Base-by-base conservation (phyloP, 2,113 vertebrate genomes). In the Caretta caretta region DNA sequence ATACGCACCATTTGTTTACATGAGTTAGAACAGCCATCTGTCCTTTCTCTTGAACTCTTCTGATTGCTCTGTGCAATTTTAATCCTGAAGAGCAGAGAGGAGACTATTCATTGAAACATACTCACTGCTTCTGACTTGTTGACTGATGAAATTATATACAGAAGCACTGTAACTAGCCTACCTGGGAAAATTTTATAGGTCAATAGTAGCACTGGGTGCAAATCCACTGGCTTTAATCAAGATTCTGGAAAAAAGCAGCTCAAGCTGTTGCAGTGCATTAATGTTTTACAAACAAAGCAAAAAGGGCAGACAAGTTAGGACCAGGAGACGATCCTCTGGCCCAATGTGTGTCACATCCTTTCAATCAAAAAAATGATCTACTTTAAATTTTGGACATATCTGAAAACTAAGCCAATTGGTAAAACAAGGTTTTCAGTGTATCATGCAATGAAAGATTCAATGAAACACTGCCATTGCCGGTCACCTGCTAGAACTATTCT, bases 1-100 rank as follows among this genome's bases (percentile, higher is more conserved):
- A 94, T 93, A 62, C 91, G 93, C 0, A 3, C n/a, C 2, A 95
- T 59, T 92, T 80, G 10, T 50, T 95, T 79, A 62, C 81, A 78
- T 78, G 48, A 94, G 42, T 54, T 91, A 84, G 31, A 96, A 80
- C n/a, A 88, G 88, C 72, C 76, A 96, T 54, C 35, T 88, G 29
- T 9, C 49, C 59, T 79, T 59, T 62, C 65, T 93, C 81, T 85
- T 42, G 11, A 95, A 90, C 3, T 88, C 50, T 50, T 87, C 78
- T 81, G 92, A 88, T 80, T 80, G 49, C 51, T 89, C 53, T 59
- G 42, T 24, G 46, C 19, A 82, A 84, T 90, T 93, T 86, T 94
- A 38, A 94, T 87, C 87, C 72, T 84, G 16, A 80, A 54, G 54
- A 84, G 4, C 16, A 27, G 14, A 22, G 62, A 87, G 25, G 29